These are phyloP conservation scores for Pterophyllum scalare DNA, from an alignment of 2,113 vertebrate genomes.

Conservation along the genomic window DNA sequence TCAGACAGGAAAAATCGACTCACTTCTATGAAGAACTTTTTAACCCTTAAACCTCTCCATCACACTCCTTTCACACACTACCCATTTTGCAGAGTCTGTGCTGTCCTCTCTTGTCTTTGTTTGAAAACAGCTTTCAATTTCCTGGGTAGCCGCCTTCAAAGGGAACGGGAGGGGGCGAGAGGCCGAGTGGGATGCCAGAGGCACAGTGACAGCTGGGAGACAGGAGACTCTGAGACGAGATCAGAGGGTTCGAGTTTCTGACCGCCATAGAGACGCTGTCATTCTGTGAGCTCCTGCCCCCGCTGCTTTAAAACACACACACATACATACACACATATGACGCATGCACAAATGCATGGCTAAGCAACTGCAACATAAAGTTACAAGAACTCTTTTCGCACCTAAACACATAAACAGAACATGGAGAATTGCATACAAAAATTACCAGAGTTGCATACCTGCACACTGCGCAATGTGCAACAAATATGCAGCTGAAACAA, in stretches of 20 bases:
- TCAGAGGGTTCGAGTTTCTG: conserved; percentile 77
- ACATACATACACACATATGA: neutral
- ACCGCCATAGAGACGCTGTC: conserved; percentile 70
- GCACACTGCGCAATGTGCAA: neutral
- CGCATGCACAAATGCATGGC: neutral
- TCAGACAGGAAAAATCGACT: neutral
- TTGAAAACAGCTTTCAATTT: conserved; percentile 83
- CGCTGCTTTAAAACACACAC: conserved; percentile 55
- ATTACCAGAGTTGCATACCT: neutral
- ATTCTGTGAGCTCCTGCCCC: conserved; percentile 64
- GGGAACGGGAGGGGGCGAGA: conserved; percentile 48
- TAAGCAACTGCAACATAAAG: neutral
- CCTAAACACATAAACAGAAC: neutral
- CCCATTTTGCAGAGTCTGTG: conserved; percentile 5
- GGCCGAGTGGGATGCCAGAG: conserved; percentile 70
- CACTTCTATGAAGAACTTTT: conserved; percentile 2
- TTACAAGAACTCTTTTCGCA: neutral
- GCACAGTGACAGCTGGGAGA: conserved; percentile 83
- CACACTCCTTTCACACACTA: conserved; percentile 23
- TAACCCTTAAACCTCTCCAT: conserved; percentile 41
- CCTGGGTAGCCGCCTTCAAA: conserved; percentile 80
- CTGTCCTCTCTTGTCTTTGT: conserved; percentile 68
- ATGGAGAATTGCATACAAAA: neutral
- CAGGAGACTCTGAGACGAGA: conserved; percentile 76
- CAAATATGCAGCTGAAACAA: neutral